Conservation (phyloP, 2,888 invertebrate species). For the Cerceris rybyensis region DNA sequence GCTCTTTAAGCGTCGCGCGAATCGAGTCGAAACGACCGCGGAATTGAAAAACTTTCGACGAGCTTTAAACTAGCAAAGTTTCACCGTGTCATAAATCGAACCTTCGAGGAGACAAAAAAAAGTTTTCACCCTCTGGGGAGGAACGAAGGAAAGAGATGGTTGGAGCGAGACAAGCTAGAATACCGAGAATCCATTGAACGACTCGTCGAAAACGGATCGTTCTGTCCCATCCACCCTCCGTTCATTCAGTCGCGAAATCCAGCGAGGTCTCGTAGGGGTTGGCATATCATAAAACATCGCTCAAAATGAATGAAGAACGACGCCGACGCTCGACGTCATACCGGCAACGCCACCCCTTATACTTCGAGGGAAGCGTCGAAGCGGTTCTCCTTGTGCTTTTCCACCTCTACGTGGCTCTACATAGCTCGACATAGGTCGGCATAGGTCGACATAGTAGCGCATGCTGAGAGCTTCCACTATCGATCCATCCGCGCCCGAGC, state of each 20-base stretch:
- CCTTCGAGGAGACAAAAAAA: too few relatives aligned
- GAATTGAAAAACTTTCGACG: too few relatives aligned
- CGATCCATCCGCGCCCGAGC: constrained; percentile 69
- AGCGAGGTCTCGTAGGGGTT: neutral
- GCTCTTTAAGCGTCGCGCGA: neutral
- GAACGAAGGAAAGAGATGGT: too few relatives aligned
- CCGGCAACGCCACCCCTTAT: constrained; percentile 34
- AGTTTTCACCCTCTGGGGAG: too few relatives aligned
- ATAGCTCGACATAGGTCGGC: neutral
- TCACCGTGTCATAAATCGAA: too few relatives aligned
- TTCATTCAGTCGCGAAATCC: neutral
- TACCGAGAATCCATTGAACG: neutral
- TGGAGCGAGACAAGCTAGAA: too few relatives aligned
- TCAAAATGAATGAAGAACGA: constrained; percentile 30
- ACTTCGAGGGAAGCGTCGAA: constrained; percentile 13
- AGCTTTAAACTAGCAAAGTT: too few relatives aligned
- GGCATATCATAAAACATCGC: neutral
- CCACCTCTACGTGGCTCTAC: constrained; percentile 8
- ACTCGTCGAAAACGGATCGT: neutral
- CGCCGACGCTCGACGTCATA: constrained; percentile 28
- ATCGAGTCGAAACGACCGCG: neutral
- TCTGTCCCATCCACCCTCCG: neutral
- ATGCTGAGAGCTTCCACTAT: constrained; percentile 74
- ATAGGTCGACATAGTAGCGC: constrained; percentile 67
- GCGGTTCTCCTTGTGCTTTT: constrained; percentile 14